Conservation (phyloP, 2,113 vertebrate species). For the Phaetusa simplex region DNA sequence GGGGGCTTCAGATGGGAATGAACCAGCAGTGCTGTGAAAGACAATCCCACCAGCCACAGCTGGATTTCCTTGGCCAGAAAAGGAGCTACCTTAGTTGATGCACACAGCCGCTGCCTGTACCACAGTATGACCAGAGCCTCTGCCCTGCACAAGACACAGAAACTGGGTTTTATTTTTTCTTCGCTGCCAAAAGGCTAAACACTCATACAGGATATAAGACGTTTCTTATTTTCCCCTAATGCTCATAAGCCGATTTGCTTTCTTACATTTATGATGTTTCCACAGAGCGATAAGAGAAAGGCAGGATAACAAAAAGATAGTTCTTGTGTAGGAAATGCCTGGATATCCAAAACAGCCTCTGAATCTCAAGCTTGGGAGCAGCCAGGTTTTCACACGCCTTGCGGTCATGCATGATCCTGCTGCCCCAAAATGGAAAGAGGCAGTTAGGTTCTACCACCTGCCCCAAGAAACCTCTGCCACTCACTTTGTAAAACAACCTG, state of each 20-base stretch:
- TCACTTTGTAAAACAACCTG: neutral
- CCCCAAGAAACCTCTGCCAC: neutral
- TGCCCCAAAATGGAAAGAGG: neutral
- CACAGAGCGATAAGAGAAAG: neutral
- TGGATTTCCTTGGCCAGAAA: neutral
- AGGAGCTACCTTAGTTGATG: neutral
- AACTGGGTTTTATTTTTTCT: rapidly evolving
- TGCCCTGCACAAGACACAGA: neutral
- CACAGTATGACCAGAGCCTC: neutral
- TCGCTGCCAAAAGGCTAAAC: neutral
- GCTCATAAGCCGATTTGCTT: neutral
- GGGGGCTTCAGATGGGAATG: neutral
- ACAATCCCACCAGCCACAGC: neutral
- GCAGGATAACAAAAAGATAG: neutral
- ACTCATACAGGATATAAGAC: neutral
- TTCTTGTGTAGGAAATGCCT: neutral
- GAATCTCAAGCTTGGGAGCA: neutral
- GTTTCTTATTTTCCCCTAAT: neutral
- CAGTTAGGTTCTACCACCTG: neutral
- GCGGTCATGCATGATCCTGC: neutral
- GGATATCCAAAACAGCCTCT: neutral
- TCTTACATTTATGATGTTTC: neutral
- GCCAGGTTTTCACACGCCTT: neutral
- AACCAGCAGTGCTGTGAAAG: rapidly evolving
- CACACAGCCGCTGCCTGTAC: neutral